Percentiles rank a stretch among this genome's conserved stretches.
phyloP scores from a whole-genome alignment of 1,140 invertebrate genomes.

The Drosophila orena region DNA sequence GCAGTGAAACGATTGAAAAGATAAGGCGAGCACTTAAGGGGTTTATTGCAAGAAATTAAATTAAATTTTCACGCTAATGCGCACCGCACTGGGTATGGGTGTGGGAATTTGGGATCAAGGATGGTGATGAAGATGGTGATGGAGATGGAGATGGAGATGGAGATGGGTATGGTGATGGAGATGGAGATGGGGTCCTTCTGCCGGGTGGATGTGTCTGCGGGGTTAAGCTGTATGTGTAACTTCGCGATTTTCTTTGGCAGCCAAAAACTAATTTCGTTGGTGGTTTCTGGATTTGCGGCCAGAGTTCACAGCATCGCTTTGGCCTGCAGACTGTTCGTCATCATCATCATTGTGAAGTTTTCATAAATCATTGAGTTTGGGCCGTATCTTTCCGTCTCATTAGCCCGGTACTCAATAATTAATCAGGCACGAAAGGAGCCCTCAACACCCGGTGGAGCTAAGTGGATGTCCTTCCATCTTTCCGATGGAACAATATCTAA shows the following conservation, averaged over 20 bases:
- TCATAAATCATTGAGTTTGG: slow-evolving; percentile 54
- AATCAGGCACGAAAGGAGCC: slow-evolving; percentile 42
- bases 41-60: slow-evolving; percentile 42
- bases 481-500: too few species aligned
- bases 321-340: slow-evolving; percentile 15
- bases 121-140: too few species aligned
- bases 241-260: slow-evolving; percentile 43
- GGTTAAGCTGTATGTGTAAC: slow-evolving; percentile 22
- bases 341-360: slow-evolving; percentile 3
- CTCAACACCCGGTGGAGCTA: background rate
- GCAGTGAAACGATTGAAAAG: slow-evolving; percentile 3
- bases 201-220: background rate
- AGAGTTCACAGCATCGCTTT: slow-evolving; percentile 18
- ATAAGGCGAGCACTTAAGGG: slow-evolving; percentile 14
- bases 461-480: slow-evolving; percentile 2
- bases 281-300: slow-evolving; percentile 34
- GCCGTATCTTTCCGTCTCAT: slow-evolving; percentile 22
- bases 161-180: too few species aligned
- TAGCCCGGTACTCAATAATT: slow-evolving; percentile 34
- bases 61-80: slow-evolving; percentile 54
- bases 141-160: too few species aligned
- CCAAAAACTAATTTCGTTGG: slow-evolving; percentile 40
- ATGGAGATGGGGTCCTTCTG: background rate
- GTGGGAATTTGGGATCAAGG: background rate
- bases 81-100: slow-evolving; percentile 9